Evolutionary conservation across 1,140 invertebrate species (phyloP).

Genomic region (Pogonomyrmex californicus): DNA sequence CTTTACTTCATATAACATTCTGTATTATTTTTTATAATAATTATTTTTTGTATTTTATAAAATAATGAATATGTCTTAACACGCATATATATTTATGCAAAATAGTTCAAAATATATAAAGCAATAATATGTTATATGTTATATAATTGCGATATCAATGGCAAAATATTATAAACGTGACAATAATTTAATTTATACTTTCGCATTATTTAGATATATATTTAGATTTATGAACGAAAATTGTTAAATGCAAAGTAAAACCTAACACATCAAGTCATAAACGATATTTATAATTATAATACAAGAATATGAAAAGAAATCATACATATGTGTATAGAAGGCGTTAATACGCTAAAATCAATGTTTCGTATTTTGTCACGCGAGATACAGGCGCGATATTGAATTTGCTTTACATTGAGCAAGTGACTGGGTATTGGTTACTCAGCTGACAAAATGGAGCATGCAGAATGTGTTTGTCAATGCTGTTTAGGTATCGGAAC

Average conservation of each 20-base stretch:
- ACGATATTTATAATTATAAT: not conserved
- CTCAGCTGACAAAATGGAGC: conserved; percentile 18
- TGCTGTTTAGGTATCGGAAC: conserved; percentile 73
- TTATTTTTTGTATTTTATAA: not conserved
- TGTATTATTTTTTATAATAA: not conserved
- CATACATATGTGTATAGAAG: not conserved
- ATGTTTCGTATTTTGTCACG: conserved; percentile 2
- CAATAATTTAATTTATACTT: not conserved
- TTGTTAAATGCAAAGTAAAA: not conserved
- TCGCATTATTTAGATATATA: not conserved
- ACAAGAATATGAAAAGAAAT: not conserved
- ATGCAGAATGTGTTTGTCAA: conserved; percentile 59
- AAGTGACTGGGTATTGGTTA: not conserved
- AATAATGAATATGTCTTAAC: not conserved
- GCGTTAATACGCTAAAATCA: not conserved
- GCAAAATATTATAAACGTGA: not conserved
- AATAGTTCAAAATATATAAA: not conserved
- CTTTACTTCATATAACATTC: not conserved
- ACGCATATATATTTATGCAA: not conserved
- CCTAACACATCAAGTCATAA: not conserved
- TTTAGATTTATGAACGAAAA: not conserved
- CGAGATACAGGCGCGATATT: conserved; percentile 14
- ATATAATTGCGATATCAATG: not conserved
- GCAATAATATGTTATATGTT: not conserved
- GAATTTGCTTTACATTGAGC: conserved; percentile 29